phyloP scores from a whole-genome alignment of 2,113 vertebrate species.

The Crotalus tigris region DNA sequence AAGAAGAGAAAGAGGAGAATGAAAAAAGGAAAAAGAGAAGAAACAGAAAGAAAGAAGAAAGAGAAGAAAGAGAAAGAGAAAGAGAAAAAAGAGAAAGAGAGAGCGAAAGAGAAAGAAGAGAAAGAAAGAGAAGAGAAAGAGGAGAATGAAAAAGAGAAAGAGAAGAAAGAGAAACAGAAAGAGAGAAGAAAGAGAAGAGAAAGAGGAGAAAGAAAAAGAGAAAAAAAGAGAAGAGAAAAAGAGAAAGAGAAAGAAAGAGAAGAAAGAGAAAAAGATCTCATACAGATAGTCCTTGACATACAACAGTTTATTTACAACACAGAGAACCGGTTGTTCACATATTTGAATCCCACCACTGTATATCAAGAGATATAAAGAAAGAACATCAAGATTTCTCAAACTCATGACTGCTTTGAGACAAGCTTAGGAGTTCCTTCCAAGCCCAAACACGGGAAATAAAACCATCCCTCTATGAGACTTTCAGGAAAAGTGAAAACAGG shows the following conservation, averaged over 20 bases:
- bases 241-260: background rate
- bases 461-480: background rate
- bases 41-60: background rate
- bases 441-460: background rate
- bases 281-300: too few relatives aligned
- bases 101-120: too few relatives aligned
- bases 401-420: background rate
- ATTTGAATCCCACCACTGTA: background rate
- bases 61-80: background rate
- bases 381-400: background rate
- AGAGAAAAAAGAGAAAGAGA: too few relatives aligned
- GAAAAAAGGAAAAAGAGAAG: too few relatives aligned
- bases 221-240: too few relatives aligned
- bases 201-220: accelerated
- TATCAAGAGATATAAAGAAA: background rate
- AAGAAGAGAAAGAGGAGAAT: background rate
- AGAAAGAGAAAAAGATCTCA: too few relatives aligned
- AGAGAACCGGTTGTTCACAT: too few relatives aligned
- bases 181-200: too few relatives aligned
- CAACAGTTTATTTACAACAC: too few relatives aligned
- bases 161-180: too few relatives aligned
- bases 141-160: too few relatives aligned
- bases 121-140: background rate
- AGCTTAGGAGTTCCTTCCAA: background rate
- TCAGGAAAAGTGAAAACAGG: background rate